These are phyloP conservation scores for Tangara arthus DNA, from an alignment of 2,797 vertebrate genomes.

Conservation along the genomic window DNA sequence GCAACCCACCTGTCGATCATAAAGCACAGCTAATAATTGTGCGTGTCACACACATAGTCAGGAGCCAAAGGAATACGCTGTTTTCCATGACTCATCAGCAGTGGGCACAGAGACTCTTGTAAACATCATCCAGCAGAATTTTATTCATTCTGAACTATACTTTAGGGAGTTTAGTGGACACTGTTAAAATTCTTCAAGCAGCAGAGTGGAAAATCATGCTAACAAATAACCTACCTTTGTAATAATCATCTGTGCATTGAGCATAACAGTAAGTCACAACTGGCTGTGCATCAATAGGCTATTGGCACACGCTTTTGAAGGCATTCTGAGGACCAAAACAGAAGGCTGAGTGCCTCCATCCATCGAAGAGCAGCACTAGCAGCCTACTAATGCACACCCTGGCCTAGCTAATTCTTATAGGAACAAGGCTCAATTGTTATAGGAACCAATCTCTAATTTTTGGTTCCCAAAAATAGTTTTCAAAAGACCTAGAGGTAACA, in stretches of 20 bases:
- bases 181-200: constrained; percentile 58
- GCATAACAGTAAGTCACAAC: constrained; percentile 18
- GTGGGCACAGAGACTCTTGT: constrained; percentile 30
- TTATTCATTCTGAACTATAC: constrained; percentile 61
- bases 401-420: neutral
- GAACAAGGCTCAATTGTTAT: neutral
- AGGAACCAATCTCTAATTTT: neutral
- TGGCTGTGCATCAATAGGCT: constrained; percentile 27
- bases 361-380: neutral
- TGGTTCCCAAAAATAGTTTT: neutral
- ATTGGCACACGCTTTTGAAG: neutral
- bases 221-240: constrained; percentile 44
- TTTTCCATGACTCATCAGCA: constrained; percentile 49
- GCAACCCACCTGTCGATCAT: neutral
- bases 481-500: neutral
- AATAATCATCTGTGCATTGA: constrained; percentile 1
- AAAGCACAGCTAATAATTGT: constrained; percentile 11
- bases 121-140: constrained; percentile 61
- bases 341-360: neutral
- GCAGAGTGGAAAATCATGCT: constrained; percentile 43
- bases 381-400: neutral
- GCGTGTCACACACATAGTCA: neutral
- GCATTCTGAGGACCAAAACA: neutral
- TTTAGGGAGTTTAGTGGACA: constrained; percentile 45
- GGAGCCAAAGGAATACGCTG: neutral